Evolutionary conservation across 2,113 vertebrate genomes (phyloP).

Genomic region (Lophochroa leadbeateri): DNA sequence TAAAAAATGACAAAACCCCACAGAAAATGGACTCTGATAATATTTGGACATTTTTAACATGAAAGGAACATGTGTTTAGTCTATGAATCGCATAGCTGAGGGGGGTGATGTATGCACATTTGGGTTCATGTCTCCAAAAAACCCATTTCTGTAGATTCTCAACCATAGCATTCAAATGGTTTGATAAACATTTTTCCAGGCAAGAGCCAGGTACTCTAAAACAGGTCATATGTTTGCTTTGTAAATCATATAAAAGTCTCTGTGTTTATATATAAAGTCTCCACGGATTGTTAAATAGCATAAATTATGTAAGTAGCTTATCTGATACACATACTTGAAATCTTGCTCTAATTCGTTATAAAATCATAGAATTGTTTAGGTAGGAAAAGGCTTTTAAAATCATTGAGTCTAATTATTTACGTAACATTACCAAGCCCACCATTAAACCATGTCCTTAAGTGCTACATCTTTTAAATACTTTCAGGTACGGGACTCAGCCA

Average conservation of each 20-base stretch:
- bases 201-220: slow-evolving; percentile 15
- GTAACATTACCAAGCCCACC: too few species aligned
- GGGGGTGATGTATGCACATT: neutral
- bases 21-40: neutral
- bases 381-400: neutral
- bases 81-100: slow-evolving; percentile 5
- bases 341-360: neutral
- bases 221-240: slow-evolving; percentile 3
- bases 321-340: neutral
- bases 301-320: slow-evolving; percentile 13
- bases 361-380: neutral
- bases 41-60: slow-evolving; percentile 53
- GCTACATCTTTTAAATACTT: neutral
- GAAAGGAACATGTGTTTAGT: slow-evolving; percentile 56
- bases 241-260: slow-evolving; percentile 31
- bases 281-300: neutral
- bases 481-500: too few species aligned
- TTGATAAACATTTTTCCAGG: slow-evolving; percentile 58
- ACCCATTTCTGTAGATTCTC: slow-evolving; percentile 4
- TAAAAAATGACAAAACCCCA: neutral
- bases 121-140: neutral
- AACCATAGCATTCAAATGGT: neutral
- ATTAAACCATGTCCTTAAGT: neutral
- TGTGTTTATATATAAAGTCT: slow-evolving; percentile 49
- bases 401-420: neutral